phyloP scores from a whole-genome alignment of 2,888 invertebrate genomes.

The Phaedon cochleariae region DNA sequence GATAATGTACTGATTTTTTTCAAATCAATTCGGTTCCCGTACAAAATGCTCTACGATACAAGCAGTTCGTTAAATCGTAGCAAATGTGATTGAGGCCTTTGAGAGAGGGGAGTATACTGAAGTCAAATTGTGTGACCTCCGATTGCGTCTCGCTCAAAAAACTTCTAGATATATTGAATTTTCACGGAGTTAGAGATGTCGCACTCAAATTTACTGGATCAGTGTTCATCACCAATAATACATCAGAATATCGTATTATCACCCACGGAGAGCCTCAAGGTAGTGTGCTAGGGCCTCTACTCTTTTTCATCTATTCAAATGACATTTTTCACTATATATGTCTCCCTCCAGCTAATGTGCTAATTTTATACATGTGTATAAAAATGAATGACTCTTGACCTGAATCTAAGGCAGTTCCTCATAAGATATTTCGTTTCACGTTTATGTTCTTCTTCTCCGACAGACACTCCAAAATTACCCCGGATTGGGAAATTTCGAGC shows the following conservation, averaged over 20 bases:
- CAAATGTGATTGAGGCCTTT: background rate
- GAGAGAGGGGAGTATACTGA: background rate
- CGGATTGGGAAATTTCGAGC: background rate
- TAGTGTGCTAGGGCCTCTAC: too few relatives aligned
- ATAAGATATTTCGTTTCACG: background rate
- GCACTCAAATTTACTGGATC: background rate
- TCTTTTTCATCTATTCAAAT: too few relatives aligned
- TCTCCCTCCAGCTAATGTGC: too few relatives aligned
- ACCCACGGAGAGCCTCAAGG: too few relatives aligned
- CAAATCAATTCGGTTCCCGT: background rate
- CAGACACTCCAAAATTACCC: background rate
- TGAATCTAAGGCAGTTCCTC: background rate
- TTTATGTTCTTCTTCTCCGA: background rate
- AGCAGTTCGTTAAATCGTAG: background rate
- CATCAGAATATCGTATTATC: background rate
- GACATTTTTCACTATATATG: too few relatives aligned
- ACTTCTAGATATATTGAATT: too few relatives aligned
- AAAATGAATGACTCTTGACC: too few relatives aligned
- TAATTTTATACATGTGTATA: too few relatives aligned
- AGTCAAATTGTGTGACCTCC: conserved; percentile 2
- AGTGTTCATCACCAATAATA: background rate
- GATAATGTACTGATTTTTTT: too few relatives aligned
- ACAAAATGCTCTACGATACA: background rate
- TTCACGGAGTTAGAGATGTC: background rate
- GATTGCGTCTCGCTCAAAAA: too few relatives aligned